Conservation (phyloP, 1,140 invertebrate species). For the Drepana arcuata region DNA sequence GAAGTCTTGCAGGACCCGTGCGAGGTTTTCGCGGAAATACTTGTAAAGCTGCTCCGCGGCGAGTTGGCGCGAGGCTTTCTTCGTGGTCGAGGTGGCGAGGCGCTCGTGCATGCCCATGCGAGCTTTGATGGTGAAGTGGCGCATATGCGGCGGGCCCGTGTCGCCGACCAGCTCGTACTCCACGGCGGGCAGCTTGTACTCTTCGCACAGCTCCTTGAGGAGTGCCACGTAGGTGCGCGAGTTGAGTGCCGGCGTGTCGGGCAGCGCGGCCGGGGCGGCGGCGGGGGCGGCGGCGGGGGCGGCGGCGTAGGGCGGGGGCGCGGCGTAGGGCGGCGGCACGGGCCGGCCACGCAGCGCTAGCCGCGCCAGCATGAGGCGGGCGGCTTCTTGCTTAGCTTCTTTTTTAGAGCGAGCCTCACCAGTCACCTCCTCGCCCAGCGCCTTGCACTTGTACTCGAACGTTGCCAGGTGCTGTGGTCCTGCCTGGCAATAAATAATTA, state of each 20-base stretch:
- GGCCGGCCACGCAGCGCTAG: constrained; percentile 21
- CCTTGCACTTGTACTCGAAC: constrained; percentile 49
- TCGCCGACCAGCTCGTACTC: constrained; percentile 41
- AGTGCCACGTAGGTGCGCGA: constrained; percentile 35
- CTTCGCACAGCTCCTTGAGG: constrained; percentile 45
- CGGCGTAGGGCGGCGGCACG: constrained; percentile 32
- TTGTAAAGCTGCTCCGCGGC: constrained; percentile 48
- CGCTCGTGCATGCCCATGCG: constrained; percentile 34
- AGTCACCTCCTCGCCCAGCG: constrained; percentile 24
- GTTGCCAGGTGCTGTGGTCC: constrained; percentile 42
- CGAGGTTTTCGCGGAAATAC: constrained; percentile 45
- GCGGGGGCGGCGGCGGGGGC: constrained; percentile 1
- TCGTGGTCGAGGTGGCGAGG: constrained; percentile 38
- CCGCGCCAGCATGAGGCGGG: constrained; percentile 26
- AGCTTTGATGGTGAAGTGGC: constrained; percentile 39
- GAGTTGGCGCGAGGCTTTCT: constrained; percentile 45
- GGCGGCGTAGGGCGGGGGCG: constrained; percentile 5
- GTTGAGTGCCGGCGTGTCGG: constrained; percentile 34
- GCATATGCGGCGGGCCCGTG: constrained; percentile 51
- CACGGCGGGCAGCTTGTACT: constrained; percentile 33
- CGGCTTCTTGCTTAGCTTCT: constrained; percentile 54
- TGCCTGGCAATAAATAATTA: constrained; percentile 26
- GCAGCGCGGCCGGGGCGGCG: constrained; percentile 13
- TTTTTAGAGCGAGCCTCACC: constrained; percentile 51
- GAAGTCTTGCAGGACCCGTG: constrained; percentile 37